These are phyloP conservation scores for Enhydra lutris DNA, from an alignment of 2,113 vertebrate species.

Conservation along the genomic window DNA sequence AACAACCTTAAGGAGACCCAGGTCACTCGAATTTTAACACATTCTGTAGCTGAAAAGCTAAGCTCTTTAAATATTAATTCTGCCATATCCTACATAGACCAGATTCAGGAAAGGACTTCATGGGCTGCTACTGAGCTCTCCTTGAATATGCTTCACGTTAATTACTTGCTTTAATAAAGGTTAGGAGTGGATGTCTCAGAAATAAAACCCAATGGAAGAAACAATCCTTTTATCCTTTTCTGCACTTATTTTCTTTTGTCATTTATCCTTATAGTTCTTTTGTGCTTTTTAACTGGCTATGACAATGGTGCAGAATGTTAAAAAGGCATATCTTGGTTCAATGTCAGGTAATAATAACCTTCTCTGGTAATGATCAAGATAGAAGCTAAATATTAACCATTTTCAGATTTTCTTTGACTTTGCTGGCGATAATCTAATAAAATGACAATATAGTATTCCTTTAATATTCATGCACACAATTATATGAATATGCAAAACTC, in stretches of 20 bases:
- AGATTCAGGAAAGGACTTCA: neutral
- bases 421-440: slow-evolving; percentile 36
- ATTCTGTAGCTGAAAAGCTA: neutral
- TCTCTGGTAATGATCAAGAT: slow-evolving; percentile 44
- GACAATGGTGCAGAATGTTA: slow-evolving; percentile 35
- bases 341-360: slow-evolving; percentile 51
- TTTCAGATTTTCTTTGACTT: slow-evolving; percentile 39
- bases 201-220: neutral
- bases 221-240: neutral
- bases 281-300: neutral
- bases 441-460: slow-evolving; percentile 19
- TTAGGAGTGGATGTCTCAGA: neutral
- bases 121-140: neutral
- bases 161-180: slow-evolving; percentile 33
- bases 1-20: neutral
- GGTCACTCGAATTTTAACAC: neutral
- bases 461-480: slow-evolving; percentile 48
- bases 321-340: slow-evolving; percentile 24
- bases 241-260: slow-evolving; percentile 27
- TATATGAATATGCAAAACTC: slow-evolving; percentile 34
- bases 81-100: neutral
- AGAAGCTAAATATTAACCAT: slow-evolving; percentile 52
- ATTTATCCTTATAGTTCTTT: neutral
- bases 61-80: slow-evolving; percentile 5
- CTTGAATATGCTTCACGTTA: neutral